A percentile compares a stretch with the other conserved stretches of the same genome.
These are phyloP conservation scores for Trididemnum nubilum DNA, from an alignment of 23 tunicate species.

Conservation along the genomic window DNA sequence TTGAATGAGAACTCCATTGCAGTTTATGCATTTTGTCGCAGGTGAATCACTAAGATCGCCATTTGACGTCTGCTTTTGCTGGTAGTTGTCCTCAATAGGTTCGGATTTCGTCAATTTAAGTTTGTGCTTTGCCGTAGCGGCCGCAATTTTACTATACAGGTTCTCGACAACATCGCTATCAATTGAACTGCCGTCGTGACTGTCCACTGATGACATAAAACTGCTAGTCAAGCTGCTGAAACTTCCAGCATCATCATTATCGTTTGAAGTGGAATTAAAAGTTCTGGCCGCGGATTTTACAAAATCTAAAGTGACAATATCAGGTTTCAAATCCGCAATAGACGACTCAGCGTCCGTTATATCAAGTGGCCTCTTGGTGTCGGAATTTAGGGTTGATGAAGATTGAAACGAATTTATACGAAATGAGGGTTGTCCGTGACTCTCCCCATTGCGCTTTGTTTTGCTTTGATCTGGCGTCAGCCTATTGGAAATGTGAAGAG, in stretches of 20 bases:
- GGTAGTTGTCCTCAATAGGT: no score
- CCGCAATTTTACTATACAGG: constrained; percentile 49
- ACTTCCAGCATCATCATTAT: constrained; percentile 4
- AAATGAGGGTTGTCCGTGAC: constrained; percentile 1
- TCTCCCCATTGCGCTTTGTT: background rate
- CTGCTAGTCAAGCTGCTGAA: constrained; percentile 60
- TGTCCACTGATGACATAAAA: constrained; percentile 58
- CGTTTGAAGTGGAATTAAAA: background rate
- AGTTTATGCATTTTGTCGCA: no score
- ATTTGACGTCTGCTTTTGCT: no score
- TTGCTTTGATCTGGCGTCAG: constrained; percentile 1
- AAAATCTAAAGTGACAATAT: constrained; percentile 52
- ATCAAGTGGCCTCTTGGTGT: background rate
- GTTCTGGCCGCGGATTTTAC: constrained; percentile 45
- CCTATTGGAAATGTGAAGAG: constrained; percentile 16
- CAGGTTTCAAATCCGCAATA: constrained; percentile 13
- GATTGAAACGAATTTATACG: constrained; percentile 46
- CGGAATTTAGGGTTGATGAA: constrained; percentile 44
- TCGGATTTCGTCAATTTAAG: no score
- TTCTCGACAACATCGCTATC: constrained; percentile 71
- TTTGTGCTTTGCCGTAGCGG: constrained; percentile 45
- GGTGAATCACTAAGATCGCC: no score
- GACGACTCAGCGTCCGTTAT: background rate
- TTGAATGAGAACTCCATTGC: no score
- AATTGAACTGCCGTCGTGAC: constrained; percentile 67